Evolutionary conservation across 2,797 vertebrate species (phyloP).

Genomic region (Paguma larvata): DNA sequence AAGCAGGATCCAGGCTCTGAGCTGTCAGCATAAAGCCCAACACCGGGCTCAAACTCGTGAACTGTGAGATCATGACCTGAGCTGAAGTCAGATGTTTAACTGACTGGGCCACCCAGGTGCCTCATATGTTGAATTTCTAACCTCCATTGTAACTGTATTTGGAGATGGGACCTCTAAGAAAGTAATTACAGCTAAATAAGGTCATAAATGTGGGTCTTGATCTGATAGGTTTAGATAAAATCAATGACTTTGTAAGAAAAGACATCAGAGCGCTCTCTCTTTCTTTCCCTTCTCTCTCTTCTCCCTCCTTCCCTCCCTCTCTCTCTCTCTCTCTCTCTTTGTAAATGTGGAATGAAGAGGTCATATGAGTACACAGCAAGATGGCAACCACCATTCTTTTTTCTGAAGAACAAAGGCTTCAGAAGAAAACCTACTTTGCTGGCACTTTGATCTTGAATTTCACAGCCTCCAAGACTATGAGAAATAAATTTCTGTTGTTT

Average conservation of each 20-base stretch:
- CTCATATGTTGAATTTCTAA: background rate
- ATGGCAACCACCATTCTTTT: background rate
- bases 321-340: background rate
- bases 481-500: background rate
- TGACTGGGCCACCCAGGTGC: too few species aligned
- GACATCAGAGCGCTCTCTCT: background rate
- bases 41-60: too few species aligned
- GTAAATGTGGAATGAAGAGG: background rate
- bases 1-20: too few species aligned
- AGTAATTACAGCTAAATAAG: background rate
- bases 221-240: background rate
- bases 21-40: too few species aligned
- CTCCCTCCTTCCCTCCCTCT: background rate
- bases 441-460: background rate
- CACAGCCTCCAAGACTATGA: background rate
- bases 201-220: background rate
- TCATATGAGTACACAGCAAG: background rate
- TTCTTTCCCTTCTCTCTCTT: background rate
- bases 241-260: background rate
- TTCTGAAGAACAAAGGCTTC: background rate
- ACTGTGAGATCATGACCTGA: too few species aligned
- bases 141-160: background rate
- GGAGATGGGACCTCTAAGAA: background rate
- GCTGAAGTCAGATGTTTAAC: too few species aligned
- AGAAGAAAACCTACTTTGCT: background rate